A percentile compares a stretch with the other conserved stretches of the same genome.
Conservation (phyloP, 2,888 invertebrate species). For the Autographa pulchrina region DNA sequence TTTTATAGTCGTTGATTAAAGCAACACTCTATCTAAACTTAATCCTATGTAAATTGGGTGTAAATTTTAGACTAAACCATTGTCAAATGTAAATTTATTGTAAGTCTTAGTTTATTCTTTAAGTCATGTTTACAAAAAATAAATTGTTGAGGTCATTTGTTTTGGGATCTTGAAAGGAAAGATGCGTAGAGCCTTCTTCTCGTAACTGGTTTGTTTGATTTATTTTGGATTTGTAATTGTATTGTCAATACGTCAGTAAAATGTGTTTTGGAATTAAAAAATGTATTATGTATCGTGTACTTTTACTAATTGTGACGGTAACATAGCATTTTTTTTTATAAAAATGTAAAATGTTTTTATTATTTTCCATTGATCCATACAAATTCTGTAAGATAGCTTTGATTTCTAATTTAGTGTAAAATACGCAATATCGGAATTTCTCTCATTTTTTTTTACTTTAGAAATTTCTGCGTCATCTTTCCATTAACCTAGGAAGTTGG, state of each 20-base stretch:
- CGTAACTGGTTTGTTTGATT: background rate
- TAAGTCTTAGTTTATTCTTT: conserved; percentile 56
- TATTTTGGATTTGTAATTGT: background rate
- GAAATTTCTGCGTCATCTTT: too few species aligned
- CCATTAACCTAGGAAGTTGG: too few species aligned
- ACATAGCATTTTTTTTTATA: too few species aligned
- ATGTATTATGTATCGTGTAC: too few species aligned
- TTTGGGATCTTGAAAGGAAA: conserved; percentile 34
- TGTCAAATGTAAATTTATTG: conserved; percentile 66
- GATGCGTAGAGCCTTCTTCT: background rate
- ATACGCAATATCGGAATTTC: too few species aligned
- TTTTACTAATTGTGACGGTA: too few species aligned
- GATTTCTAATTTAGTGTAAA: too few species aligned
- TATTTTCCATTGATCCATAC: too few species aligned
- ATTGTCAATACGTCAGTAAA: background rate
- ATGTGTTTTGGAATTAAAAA: too few species aligned
- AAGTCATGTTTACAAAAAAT: conserved; percentile 46
- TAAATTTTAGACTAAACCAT: conserved; percentile 63
- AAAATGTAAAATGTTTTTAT: too few species aligned
- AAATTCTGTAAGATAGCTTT: too few species aligned
- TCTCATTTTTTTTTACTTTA: too few species aligned
- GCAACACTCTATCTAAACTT: conserved; percentile 45
- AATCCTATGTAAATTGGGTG: conserved; percentile 66
- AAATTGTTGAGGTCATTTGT: conserved; percentile 51
- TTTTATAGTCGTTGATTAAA: conserved; percentile 34